These are phyloP conservation scores for Tipula confusa DNA, from an alignment of 2,888 invertebrate genomes.

Conservation along the genomic window DNA sequence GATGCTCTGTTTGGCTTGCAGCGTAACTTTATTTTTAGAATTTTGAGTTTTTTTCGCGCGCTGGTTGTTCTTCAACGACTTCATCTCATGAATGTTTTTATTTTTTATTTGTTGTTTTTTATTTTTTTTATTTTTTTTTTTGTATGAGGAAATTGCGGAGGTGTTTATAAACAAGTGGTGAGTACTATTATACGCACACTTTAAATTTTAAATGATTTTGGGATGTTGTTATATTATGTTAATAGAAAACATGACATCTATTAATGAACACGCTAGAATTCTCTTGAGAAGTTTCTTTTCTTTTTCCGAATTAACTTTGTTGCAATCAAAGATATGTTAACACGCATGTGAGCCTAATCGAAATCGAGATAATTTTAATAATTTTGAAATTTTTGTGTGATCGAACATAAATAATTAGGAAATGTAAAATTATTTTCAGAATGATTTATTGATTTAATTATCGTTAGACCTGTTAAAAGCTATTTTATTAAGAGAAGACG, in stretches of 20 bases:
- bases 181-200: neutral
- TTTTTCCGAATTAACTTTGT: no score
- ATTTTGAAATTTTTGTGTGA: neutral
- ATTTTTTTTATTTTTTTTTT: neutral
- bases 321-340: neutral
- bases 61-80: neutral
- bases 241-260: neutral
- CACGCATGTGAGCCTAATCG: neutral
- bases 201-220: neutral
- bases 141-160: neutral
- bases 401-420: neutral
- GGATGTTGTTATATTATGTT: neutral
- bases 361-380: neutral
- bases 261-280: neutral
- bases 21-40: slow-evolving; percentile 3
- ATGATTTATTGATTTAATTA: no score
- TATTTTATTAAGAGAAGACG: no score
- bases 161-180: slow-evolving; percentile 3
- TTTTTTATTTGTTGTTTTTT: neutral
- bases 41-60: neutral
- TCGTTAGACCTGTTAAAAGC: no score
- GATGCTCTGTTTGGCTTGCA: slow-evolving; percentile 12
- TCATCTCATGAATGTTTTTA: neutral
- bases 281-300: neutral
- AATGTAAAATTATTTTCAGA: no score